These are phyloP conservation scores for Sminthurinus signatus DNA, from an alignment of 1,140 invertebrate genomes.

Conservation along the genomic window DNA sequence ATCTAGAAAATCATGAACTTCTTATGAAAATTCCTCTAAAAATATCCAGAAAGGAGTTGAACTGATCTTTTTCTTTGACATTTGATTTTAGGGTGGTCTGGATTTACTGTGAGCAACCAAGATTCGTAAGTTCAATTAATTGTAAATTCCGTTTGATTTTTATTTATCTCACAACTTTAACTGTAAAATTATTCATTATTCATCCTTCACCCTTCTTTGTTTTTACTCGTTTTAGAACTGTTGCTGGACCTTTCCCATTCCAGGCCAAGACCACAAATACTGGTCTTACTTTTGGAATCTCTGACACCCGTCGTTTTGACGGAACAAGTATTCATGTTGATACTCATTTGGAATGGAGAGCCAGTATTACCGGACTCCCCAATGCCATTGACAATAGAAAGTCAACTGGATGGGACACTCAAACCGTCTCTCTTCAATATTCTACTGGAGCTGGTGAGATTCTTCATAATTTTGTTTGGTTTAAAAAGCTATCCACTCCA, in stretches of 20 bases:
- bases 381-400: constrained; percentile 17
- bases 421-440: constrained; percentile 31
- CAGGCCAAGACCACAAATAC: constrained; percentile 20
- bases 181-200: neutral
- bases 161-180: neutral
- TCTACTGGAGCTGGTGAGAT: constrained; percentile 7
- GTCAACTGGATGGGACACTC: constrained; percentile 31
- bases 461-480: too few relatives aligned
- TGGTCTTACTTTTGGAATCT: constrained; percentile 25
- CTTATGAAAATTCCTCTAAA: neutral
- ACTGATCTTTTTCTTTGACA: neutral
- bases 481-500: too few relatives aligned
- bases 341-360: constrained; percentile 17
- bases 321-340: constrained; percentile 22
- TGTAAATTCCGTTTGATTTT: neutral
- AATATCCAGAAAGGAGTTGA: neutral
- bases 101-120: constrained; percentile 30
- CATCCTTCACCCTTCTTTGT: neutral
- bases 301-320: constrained; percentile 23
- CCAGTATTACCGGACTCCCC: constrained; percentile 17
- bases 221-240: neutral
- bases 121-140: constrained; percentile 22
- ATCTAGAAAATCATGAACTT: neutral
- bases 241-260: constrained; percentile 32
- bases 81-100: constrained; percentile 29